phyloP scores from a whole-genome alignment of 2,113 vertebrate species.

The Toxotes chatareus region DNA sequence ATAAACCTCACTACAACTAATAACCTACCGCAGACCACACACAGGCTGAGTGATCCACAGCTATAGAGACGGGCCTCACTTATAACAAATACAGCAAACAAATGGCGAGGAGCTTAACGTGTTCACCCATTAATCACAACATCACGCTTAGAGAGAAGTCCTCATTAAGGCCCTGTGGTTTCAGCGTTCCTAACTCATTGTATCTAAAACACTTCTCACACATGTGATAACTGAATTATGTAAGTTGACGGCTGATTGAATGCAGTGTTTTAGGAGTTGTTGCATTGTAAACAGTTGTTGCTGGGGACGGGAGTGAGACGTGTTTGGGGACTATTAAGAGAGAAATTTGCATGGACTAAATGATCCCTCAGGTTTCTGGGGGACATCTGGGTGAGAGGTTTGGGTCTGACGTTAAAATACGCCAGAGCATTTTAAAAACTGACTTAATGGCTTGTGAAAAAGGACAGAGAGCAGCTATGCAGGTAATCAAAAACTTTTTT shows the following conservation, averaged over 20 bases:
- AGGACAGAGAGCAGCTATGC: not conserved
- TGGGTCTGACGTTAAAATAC: not conserved
- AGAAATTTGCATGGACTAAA: not conserved
- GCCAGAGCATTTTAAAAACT: not conserved
- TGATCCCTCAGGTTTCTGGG: not conserved
- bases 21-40: too few relatives aligned
- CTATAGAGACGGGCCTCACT: not conserved
- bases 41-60: not conserved
- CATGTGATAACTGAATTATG: not conserved
- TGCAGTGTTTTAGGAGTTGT: not conserved
- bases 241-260: not conserved
- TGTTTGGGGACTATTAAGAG: not conserved
- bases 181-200: not conserved
- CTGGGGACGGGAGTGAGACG: not conserved
- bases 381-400: not conserved
- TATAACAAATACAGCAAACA: not conserved
- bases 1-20: not conserved
- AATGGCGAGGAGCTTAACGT: not conserved
- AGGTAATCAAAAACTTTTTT: not conserved
- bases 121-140: not conserved
- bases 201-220: not conserved
- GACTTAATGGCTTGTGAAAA: too few relatives aligned
- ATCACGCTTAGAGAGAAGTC: not conserved
- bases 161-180: constrained; percentile 15
- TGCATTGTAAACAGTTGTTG: not conserved